Evolutionary conservation across 2,113 vertebrate species (phyloP).

Genomic region (Galemys pyrenaicus): DNA sequence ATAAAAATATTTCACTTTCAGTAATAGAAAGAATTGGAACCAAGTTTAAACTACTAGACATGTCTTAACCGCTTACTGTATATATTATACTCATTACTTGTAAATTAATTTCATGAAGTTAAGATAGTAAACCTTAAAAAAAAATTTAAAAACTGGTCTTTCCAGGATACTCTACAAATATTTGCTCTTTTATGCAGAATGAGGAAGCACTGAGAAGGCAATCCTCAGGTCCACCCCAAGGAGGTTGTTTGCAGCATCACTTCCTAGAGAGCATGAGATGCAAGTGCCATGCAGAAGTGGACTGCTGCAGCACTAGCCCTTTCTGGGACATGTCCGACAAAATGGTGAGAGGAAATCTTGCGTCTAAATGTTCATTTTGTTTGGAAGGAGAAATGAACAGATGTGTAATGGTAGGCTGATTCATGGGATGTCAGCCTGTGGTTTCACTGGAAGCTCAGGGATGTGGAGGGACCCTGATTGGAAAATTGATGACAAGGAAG

Average conservation of each 20-base stretch:
- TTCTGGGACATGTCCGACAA: not conserved
- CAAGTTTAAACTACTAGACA: not conserved
- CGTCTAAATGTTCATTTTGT: not conserved
- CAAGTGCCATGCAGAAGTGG: not conserved
- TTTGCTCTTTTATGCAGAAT: not conserved
- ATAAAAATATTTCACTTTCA: not conserved
- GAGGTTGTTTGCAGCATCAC: not conserved
- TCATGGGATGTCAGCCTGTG: not conserved
- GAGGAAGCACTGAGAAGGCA: not conserved
- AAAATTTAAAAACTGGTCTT: not conserved
- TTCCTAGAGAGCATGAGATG: not conserved
- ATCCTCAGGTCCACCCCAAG: not conserved
- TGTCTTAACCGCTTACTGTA: not conserved
- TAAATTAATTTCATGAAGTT: not conserved
- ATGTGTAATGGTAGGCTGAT: not conserved
- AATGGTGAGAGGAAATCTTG: not conserved
- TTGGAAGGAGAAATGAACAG: not conserved
- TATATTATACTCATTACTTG: not conserved
- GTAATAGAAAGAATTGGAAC: constrained; percentile 22
- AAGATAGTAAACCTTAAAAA: constrained; percentile 8
- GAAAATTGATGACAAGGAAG: not conserved
- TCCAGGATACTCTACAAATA: not conserved
- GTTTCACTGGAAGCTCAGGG: not conserved
- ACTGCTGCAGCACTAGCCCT: not conserved
- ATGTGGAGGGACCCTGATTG: not conserved